phyloP scores from a whole-genome alignment of 2,113 vertebrate genomes.

The Poeciliopsis occidentalis region DNA sequence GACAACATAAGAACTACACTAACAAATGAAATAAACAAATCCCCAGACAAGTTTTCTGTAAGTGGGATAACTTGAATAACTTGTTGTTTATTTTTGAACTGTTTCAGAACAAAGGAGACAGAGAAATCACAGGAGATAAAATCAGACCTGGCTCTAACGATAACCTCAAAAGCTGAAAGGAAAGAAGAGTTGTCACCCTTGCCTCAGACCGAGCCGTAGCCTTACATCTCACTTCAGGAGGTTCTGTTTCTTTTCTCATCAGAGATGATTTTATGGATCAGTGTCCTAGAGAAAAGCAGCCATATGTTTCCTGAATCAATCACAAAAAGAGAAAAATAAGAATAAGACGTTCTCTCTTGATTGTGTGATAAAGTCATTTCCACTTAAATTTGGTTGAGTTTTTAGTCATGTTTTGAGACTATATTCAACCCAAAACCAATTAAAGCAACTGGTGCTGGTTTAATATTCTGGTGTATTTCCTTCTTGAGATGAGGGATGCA shows the following conservation, averaged over 20 bases:
- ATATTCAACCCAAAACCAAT: conserved; percentile 21
- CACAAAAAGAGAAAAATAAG: not conserved
- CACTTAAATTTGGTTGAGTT: conserved; percentile 9
- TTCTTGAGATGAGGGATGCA: conserved; percentile 12
- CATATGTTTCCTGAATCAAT: conserved; percentile 1
- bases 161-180: conserved; percentile 52
- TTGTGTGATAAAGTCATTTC: not conserved
- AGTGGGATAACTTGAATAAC: not conserved
- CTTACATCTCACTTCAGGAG: not conserved
- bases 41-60: not conserved
- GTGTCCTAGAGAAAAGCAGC: not conserved
- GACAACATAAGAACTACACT: conserved; percentile 36
- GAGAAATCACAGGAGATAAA: conserved; percentile 66
- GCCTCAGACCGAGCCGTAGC: conserved; percentile 53
- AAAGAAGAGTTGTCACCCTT: conserved; percentile 54
- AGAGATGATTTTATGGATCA: conserved; percentile 10
- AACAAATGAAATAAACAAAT: not conserved
- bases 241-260: not conserved
- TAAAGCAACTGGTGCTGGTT: conserved; percentile 31
- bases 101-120: conserved; percentile 69
- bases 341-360: conserved; percentile 1
- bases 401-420: not conserved
- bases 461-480: conserved; percentile 9
- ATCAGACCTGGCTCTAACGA: conserved; percentile 71
- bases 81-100: not conserved